phyloP scores from a whole-genome alignment of 2,113 vertebrate genomes.

The Piaya cayana region DNA sequence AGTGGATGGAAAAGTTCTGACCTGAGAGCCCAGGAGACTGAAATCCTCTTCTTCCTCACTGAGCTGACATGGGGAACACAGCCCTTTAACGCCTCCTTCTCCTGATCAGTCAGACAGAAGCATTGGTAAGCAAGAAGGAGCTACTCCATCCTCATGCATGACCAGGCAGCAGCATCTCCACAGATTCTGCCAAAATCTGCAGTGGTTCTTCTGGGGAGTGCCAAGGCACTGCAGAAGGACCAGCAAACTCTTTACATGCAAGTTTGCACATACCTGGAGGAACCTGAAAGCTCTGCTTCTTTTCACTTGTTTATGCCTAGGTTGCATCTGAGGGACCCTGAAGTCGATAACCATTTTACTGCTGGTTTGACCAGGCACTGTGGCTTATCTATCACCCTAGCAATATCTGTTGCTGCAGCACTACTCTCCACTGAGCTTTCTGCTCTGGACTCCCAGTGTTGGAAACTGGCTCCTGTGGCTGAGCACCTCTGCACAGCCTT shows the following conservation, averaged over 20 bases:
- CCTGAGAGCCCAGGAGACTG: background rate
- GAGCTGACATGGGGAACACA: rapidly evolving
- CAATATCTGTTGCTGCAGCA: background rate
- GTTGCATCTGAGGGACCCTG: background rate
- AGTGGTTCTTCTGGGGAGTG: background rate
- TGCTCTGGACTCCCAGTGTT: rapidly evolving
- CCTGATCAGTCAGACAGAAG: background rate
- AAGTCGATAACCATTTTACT: background rate
- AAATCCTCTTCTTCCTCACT: background rate
- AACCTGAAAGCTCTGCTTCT: background rate
- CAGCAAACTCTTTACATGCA: rapidly evolving
- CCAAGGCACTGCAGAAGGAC: rapidly evolving
- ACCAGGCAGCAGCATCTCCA: rapidly evolving
- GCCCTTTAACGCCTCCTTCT: background rate
- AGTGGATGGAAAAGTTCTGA: background rate
- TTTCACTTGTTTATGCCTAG: background rate
- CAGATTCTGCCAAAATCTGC: rapidly evolving
- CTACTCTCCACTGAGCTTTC: background rate
- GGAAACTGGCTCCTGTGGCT: background rate
- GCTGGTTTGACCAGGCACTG: background rate
- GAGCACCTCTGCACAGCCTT: rapidly evolving
- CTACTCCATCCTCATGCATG: background rate
- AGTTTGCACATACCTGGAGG: background rate
- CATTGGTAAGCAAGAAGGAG: background rate
- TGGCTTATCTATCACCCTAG: background rate